A percentile compares a stretch with the other conserved stretches of the same genome.
phyloP scores from a whole-genome alignment of 2,113 vertebrate genomes.

The Gallinago undulata region DNA sequence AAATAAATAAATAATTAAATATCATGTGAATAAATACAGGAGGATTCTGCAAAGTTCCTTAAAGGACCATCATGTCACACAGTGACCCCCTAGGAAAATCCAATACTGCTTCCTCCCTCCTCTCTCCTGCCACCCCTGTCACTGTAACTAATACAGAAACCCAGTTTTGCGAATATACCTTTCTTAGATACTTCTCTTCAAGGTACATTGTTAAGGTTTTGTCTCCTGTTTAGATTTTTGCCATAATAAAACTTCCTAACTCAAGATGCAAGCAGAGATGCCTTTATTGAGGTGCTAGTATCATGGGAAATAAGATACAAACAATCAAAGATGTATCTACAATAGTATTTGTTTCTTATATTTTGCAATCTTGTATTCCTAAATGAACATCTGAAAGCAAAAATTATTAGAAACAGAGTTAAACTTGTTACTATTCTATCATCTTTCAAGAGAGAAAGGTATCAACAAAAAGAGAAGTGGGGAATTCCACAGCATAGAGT shows the following conservation, averaged over 20 bases:
- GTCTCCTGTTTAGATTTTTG: not conserved
- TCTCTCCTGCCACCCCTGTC: not conserved
- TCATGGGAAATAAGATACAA: not conserved
- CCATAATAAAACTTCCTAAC: not conserved
- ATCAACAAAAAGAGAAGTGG: not conserved
- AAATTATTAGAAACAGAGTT: not conserved
- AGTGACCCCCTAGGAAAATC: not conserved
- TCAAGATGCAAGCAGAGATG: not conserved
- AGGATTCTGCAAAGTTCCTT: not conserved
- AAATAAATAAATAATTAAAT: not conserved
- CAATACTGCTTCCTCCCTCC: not conserved
- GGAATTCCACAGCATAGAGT: not conserved
- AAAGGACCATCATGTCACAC: not conserved
- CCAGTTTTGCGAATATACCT: not conserved
- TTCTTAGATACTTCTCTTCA: not conserved
- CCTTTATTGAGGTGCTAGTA: not conserved
- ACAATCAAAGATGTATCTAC: not conserved
- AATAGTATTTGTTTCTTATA: not conserved
- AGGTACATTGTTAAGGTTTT: not conserved
- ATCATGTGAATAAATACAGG: not conserved
- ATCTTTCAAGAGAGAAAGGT: not conserved
- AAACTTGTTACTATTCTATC: not conserved
- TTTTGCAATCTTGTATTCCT: not conserved
- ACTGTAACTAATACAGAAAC: not conserved
- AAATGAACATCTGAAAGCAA: not conserved